Conservation (phyloP, 2,113 vertebrate genomes). For the Oenanthe melanoleuca region DNA sequence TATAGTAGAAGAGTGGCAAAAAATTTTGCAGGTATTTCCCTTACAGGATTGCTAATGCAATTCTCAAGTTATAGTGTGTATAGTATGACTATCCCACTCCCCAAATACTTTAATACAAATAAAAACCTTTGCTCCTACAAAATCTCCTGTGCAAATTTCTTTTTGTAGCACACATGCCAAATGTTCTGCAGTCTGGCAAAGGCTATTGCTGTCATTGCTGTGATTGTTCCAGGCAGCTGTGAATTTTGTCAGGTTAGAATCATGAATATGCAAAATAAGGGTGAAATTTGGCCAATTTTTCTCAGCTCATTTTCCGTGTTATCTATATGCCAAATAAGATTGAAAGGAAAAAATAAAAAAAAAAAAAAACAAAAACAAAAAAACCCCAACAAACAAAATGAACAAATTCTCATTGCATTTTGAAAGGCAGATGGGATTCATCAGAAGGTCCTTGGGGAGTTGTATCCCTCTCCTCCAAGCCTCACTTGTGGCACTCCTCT, state of each 20-base stretch:
- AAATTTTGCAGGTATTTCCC: neutral
- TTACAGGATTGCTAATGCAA: neutral
- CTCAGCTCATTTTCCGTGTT: neutral
- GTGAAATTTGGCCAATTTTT: neutral
- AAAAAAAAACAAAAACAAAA: rapidly evolving
- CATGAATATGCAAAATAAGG: neutral
- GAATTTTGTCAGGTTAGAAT: slow-evolving; percentile 12
- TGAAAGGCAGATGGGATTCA: neutral
- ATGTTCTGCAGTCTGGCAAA: slow-evolving; percentile 15
- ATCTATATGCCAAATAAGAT: neutral
- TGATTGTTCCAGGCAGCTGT: neutral
- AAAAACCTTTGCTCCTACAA: neutral
- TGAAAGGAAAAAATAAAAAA: neutral
- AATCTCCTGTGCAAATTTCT: neutral
- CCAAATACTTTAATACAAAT: neutral
- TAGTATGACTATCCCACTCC: neutral
- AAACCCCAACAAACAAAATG: neutral
- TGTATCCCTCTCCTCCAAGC: neutral
- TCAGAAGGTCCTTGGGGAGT: neutral
- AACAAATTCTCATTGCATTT: neutral
- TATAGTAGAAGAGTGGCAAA: neutral
- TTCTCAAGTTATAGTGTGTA: neutral
- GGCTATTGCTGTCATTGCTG: neutral
- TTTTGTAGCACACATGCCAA: neutral
- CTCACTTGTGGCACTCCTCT: neutral